These are phyloP conservation scores for Odobenus rosmarus DNA, from an alignment of 2,113 vertebrate species.

Conservation along the genomic window DNA sequence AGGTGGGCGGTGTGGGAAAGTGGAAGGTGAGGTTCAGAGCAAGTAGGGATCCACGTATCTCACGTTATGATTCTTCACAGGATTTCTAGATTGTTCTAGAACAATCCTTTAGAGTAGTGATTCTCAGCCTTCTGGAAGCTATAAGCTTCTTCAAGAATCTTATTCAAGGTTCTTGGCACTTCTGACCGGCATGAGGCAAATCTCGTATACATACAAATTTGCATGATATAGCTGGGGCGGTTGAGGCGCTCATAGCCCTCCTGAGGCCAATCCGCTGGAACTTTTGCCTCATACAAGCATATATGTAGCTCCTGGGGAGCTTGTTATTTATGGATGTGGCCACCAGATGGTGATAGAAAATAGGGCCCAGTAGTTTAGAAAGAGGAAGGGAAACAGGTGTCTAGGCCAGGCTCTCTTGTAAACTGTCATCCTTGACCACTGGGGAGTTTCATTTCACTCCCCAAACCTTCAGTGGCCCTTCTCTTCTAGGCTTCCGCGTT, in stretches of 20 bases:
- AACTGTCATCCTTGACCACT: not conserved
- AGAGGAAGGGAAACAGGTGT: not conserved
- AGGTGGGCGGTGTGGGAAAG: not conserved
- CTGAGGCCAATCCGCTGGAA: not conserved
- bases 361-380: not conserved
- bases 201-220: not conserved
- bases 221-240: not conserved
- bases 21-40: not conserved
- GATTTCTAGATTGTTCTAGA: not conserved
- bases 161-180: not conserved
- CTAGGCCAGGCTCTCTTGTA: not conserved
- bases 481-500: not conserved
- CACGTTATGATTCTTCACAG: not conserved
- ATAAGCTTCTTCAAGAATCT: not conserved
- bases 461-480: not conserved
- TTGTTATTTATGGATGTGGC: slow-evolving; percentile 42
- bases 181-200: not conserved
- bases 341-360: slow-evolving; percentile 74
- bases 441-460: not conserved
- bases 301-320: not conserved
- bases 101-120: not conserved
- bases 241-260: not conserved
- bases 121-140: not conserved
- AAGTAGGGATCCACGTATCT: not conserved
- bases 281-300: not conserved